These are phyloP conservation scores for Tribolium castaneum DNA, from an alignment of 1,140 invertebrate species.

Conservation along the genomic window DNA sequence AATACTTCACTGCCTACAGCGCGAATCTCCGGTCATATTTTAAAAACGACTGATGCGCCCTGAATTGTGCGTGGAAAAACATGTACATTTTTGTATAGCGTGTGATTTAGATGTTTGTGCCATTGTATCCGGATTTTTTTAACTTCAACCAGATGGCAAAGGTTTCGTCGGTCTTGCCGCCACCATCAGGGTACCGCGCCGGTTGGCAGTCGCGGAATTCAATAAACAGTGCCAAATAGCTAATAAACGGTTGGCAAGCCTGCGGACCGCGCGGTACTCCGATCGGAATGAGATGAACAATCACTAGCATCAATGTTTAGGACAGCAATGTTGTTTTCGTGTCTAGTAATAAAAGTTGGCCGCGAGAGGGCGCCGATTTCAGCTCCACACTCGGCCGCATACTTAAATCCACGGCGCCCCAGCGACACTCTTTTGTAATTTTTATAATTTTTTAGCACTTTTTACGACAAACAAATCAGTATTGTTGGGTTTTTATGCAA, in stretches of 20 bases:
- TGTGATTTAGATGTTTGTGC: conserved; percentile 44
- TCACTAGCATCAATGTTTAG: conserved; percentile 48
- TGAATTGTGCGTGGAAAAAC: conserved; percentile 15
- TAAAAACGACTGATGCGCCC: not conserved
- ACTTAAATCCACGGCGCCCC: conserved; percentile 4
- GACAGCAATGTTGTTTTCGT: conserved; percentile 47
- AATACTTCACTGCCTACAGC: conserved; percentile 12
- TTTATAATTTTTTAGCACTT: conserved; percentile 29
- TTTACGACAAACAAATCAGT: conserved; percentile 32
- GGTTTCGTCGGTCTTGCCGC: conserved; percentile 12
- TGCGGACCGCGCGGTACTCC: not conserved
- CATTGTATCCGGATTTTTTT: conserved; percentile 27
- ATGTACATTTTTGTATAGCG: conserved; percentile 45
- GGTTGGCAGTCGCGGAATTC: not conserved
- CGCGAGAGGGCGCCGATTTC: not conserved
- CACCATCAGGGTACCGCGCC: not conserved
- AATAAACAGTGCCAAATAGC: conserved; percentile 2
- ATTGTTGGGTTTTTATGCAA: conserved; percentile 7
- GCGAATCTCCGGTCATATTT: conserved; percentile 1
- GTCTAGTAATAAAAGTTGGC: not conserved
- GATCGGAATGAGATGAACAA: conserved; percentile 42
- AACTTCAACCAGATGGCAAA: conserved; percentile 4
- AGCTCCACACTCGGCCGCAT: not conserved
- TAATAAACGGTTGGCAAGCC: not conserved
- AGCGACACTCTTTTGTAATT: conserved; percentile 9